Evolutionary conservation across 2,797 vertebrate genomes (phyloP).

Genomic region (Aratinga solstitialis): DNA sequence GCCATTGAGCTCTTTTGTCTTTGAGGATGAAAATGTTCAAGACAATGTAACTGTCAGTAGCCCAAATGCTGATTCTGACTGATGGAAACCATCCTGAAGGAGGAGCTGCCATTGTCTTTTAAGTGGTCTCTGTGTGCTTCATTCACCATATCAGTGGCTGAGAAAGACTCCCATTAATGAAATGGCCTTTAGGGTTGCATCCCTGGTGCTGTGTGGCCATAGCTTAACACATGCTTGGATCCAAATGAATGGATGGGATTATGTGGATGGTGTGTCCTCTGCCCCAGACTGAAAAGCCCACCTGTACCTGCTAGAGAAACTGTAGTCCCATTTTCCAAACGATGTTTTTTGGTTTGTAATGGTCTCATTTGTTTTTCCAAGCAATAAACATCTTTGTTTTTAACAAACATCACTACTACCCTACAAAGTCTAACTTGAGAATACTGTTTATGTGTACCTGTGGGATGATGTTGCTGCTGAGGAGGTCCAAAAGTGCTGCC

Average conservation of each 20-base stretch:
- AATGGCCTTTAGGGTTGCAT: background rate
- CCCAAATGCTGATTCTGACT: background rate
- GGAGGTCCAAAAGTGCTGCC: background rate
- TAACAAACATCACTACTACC: background rate
- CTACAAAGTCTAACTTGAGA: background rate
- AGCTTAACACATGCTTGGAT: background rate
- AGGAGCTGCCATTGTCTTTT: background rate
- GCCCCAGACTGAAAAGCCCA: background rate
- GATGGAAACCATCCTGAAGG: background rate
- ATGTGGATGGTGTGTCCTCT: background rate
- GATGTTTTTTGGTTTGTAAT: background rate
- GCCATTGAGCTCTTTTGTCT: background rate
- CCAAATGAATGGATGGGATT: background rate
- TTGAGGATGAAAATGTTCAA: background rate
- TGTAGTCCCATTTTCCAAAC: rapidly evolving
- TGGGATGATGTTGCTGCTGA: background rate
- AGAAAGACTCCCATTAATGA: background rate
- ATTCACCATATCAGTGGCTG: background rate
- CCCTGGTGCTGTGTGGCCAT: background rate
- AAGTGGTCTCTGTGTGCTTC: background rate
- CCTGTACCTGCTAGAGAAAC: background rate
- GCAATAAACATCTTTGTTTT: background rate
- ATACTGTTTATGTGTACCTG: background rate
- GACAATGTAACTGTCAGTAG: background rate
- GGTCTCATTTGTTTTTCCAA: background rate